Evolutionary conservation across 2,797 vertebrate genomes (phyloP), one percentile per base, ranked within the genome.

Genomic region (Cossypha niveicapilla): DNA sequence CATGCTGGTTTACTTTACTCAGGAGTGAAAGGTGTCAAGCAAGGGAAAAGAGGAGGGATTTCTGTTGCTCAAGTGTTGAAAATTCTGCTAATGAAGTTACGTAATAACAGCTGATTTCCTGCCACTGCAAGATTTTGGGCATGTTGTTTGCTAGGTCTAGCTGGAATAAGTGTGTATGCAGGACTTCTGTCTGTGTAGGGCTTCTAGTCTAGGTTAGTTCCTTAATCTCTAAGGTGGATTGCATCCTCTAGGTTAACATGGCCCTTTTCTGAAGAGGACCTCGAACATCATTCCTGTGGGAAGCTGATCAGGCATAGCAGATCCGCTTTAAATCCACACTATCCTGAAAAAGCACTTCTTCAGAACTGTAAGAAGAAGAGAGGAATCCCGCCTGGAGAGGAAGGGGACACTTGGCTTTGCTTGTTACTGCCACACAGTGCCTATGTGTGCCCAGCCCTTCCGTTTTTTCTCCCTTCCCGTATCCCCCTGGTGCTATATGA

Each of bases 401-500:
- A 86, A 21, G 22, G 14, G 14, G 7, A 21, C 0, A 0, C 0
- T 0, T 51, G 27, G 30, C 21, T 65, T 71, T 78, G 28, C 51
- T 80, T 86, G 32, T 66, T 65, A 32, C 17, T 63, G 30, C 47
- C 4, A 3, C 44, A 27, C 17, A 48, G 21, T 48, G 56, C 41
- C 48, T 27, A 11, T 44, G n/a, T 56, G 35, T 76, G 10, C 63
- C 47, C 42, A 61, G 35, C 18, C 13, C 13, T 76, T 88, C 28
- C 4, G 6, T 72, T 91, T 80, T 28, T 27, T 13, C 6, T 32
- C 24, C 6, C 9, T 90, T 88, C 5, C 47, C 2, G 1, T 54
- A 51, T 80, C 10, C 53, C 21, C 7, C 12, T 47, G 35, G 24
- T 88, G 14, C 25, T 44, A 10, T 70, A 34, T 50, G 42, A 77